phyloP scores from a whole-genome alignment of 2,797 vertebrate genomes.

The Centropyge bicolor region DNA sequence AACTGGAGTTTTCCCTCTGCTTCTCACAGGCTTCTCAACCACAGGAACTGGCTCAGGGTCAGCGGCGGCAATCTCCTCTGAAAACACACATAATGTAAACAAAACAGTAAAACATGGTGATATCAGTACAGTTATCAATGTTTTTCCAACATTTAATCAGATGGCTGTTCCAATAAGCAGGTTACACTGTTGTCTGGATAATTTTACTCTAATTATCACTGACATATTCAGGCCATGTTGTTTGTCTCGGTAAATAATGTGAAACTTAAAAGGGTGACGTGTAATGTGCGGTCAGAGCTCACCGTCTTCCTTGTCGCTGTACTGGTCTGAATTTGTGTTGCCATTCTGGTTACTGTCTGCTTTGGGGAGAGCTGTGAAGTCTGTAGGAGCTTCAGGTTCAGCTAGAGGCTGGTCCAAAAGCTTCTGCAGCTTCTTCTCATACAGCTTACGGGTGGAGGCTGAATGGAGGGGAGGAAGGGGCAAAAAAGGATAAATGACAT shows the following conservation, averaged over 20 bases:
- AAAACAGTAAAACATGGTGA: neutral
- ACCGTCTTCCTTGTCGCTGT: slow-evolving; percentile 96
- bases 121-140: neutral
- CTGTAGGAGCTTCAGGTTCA: slow-evolving; percentile 70
- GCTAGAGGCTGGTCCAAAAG: slow-evolving; percentile 87
- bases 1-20: slow-evolving; percentile 87
- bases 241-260: neutral
- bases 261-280: too few species aligned
- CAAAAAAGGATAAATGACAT: neutral
- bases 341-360: slow-evolving; percentile 91
- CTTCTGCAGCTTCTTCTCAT: slow-evolving; percentile 93
- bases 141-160: neutral
- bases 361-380: slow-evolving; percentile 81
- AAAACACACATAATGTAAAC: neutral
- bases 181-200: neutral
- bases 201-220: neutral
- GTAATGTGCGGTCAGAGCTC: slow-evolving; percentile 47
- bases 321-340: slow-evolving; percentile 93
- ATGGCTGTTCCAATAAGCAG: neutral
- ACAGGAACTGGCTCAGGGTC: slow-evolving; percentile 85
- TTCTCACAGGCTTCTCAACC: slow-evolving; percentile 90
- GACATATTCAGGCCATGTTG: neutral
- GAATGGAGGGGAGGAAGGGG: slow-evolving; percentile 6
- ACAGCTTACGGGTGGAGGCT: slow-evolving; percentile 92
- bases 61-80: slow-evolving; percentile 74